phyloP scores from a whole-genome alignment of 2,797 vertebrate genomes.

The Glossophaga mutica region DNA sequence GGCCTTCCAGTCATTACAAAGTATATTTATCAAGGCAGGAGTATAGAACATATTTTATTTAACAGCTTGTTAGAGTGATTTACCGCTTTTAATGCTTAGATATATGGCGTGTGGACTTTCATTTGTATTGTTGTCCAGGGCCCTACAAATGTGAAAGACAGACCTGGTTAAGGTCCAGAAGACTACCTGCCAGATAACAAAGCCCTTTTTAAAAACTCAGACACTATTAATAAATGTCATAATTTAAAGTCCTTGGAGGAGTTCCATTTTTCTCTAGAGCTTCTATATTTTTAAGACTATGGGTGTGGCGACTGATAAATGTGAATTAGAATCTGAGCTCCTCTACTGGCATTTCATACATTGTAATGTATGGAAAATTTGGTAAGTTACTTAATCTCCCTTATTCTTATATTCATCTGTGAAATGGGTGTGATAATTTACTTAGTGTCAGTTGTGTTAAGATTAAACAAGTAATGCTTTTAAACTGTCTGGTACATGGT shows the following conservation, averaged over 20 bases:
- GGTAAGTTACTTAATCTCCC: neutral
- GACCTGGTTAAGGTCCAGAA: neutral
- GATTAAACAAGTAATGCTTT: neutral
- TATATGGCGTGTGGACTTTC: neutral
- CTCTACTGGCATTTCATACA: neutral
- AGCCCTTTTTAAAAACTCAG: neutral
- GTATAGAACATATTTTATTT: slow-evolving; percentile 4
- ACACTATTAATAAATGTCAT: neutral
- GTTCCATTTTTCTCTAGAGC: neutral
- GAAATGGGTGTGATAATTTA: neutral
- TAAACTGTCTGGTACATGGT: neutral
- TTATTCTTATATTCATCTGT: neutral
- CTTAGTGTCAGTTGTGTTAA: neutral
- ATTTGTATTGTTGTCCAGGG: neutral
- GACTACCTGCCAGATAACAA: neutral
- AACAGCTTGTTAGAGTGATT: slow-evolving; percentile 30
- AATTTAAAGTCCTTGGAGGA: neutral
- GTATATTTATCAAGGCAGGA: neutral
- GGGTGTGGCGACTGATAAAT: neutral
- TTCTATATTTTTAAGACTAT: neutral
- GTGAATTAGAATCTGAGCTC: neutral
- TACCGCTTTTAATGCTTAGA: slow-evolving; percentile 14
- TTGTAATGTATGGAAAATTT: neutral
- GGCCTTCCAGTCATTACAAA: neutral
- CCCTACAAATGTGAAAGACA: neutral